A percentile compares a stretch with the other conserved stretches of the same genome.
Evolutionary conservation across 2,888 invertebrate species (phyloP).

Genomic region (Synanthedon tipuliformis): DNA sequence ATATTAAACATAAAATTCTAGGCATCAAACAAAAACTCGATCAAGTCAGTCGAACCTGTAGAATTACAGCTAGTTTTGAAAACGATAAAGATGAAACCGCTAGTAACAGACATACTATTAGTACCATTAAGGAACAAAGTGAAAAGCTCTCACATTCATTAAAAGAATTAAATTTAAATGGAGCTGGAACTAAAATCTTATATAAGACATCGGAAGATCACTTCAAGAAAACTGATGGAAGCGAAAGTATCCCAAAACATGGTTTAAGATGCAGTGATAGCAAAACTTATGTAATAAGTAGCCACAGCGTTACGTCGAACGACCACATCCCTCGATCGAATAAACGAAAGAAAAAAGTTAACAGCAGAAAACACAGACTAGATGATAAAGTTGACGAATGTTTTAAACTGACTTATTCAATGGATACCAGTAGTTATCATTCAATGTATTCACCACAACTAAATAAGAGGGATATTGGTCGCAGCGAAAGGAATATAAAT

Average conservation of each 20-base stretch:
- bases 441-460: slow-evolving; percentile 16
- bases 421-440: slow-evolving; percentile 32
- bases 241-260: slow-evolving; percentile 8
- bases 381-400: slow-evolving; percentile 11
- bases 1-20: slow-evolving; percentile 43
- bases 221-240: slow-evolving; percentile 24
- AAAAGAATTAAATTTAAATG: slow-evolving; percentile 11
- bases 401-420: slow-evolving; percentile 18
- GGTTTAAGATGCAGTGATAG: background rate
- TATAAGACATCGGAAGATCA: slow-evolving; percentile 28
- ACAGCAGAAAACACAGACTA: slow-evolving; percentile 13
- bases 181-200: slow-evolving; percentile 28
- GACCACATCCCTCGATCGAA: slow-evolving; percentile 8
- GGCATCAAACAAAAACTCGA: slow-evolving; percentile 39
- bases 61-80: slow-evolving; percentile 24
- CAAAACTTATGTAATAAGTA: background rate
- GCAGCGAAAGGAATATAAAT: background rate
- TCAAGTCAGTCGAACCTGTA: slow-evolving; percentile 38
- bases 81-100: slow-evolving; percentile 11
- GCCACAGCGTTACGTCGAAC: background rate
- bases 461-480: background rate
- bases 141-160: slow-evolving; percentile 8
- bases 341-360: slow-evolving; percentile 21
- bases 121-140: slow-evolving; percentile 11
- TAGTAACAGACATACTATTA: slow-evolving; percentile 12